Evolutionary conservation across 2,113 vertebrate genomes (phyloP), one percentile per base, ranked within the genome.

Genomic region (Aspidoscelis tigris): DNA sequence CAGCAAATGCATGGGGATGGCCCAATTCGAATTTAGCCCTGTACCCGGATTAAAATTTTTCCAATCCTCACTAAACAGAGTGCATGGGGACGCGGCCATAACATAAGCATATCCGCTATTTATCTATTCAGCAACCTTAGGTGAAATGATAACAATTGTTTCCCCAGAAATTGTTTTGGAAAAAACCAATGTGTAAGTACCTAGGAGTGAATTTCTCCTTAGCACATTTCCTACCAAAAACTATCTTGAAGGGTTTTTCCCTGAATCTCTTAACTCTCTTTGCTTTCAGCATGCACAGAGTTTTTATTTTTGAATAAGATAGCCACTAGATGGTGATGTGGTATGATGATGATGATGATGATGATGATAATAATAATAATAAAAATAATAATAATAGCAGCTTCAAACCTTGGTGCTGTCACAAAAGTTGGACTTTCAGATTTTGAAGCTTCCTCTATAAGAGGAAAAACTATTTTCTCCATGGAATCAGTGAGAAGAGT

Each of bases 381-480:
- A 16, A 61, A 20, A 18, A 16, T 11, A 11, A 8, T 11, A 1
- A 1, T 4, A 11, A 10, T 9, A 0, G 85, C 84, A n/a, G 21
- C 81, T 53, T 84, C 90, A 88, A 96, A 99, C 98, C 98, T 96
- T 89, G 94, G 92, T 88, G 95, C 20, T 12, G 83, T 94, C 86
- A 95, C 94, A 90, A 94, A 96, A 58, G 96, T 94, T 75, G 96
- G 94, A 93, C 95, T 96, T 83, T 94, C 96, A 22, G 97, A 93
- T 94, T 97, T 98, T 86, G 96, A 96, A 0, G 98, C 97, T 95
- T 99, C 98, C 95, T 98, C 98, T 96, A 98, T 98, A 95, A 99
- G 96, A 97, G 98, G 98, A 95, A 96, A 96, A 92, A 99, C 97
- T 90, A 99, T 98, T 96, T 98, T 99, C 95, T 99, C 98, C 87